phyloP scores from a whole-genome alignment of 1,140 invertebrate species.

The Drosophila mauritiana region DNA sequence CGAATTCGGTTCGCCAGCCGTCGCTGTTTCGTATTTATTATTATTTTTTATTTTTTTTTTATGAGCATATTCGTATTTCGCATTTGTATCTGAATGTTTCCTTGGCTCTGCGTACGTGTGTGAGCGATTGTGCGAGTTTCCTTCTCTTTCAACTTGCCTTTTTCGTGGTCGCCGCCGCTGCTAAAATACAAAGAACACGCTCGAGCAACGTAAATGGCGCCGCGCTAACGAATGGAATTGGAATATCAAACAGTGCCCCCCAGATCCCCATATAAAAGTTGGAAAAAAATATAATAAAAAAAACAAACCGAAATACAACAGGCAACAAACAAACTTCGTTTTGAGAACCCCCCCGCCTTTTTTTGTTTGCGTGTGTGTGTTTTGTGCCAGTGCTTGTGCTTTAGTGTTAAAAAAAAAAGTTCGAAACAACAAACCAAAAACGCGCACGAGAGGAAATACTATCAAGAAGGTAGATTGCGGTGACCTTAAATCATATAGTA shows the following conservation, averaged over 20 bases:
- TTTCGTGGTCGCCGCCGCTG: constrained; percentile 18
- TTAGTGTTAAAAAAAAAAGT: constrained; percentile 15
- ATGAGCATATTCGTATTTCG: not conserved
- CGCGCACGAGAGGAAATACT: constrained; percentile 8
- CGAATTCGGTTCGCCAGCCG: constrained; percentile 30
- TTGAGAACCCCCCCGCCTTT: constrained; percentile 12
- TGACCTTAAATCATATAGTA: constrained; percentile 23
- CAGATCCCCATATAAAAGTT: constrained; percentile 23
- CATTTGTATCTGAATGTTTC: not conserved
- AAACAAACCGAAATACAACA: constrained; percentile 1
- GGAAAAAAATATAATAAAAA: not conserved
- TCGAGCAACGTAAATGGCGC: constrained; percentile 52
- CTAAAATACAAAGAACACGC: constrained; percentile 54
- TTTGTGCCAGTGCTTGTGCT: constrained; percentile 22
- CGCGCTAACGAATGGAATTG: constrained; percentile 49
- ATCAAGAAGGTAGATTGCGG: constrained; percentile 30
- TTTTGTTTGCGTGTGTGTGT: constrained; percentile 18
- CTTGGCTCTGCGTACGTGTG: constrained; percentile 42
- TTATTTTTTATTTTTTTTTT: constrained; percentile 11
- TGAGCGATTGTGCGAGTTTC: constrained; percentile 5
- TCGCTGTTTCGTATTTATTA: constrained; percentile 29
- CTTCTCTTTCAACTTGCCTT: constrained; percentile 14
- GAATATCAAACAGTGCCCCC: constrained; percentile 50
- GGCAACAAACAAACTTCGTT: constrained; percentile 34
- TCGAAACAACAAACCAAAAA: constrained; percentile 11